Base-by-base conservation (phyloP, 1,140 invertebrate species). In the Nasonia longicornis region DNA sequence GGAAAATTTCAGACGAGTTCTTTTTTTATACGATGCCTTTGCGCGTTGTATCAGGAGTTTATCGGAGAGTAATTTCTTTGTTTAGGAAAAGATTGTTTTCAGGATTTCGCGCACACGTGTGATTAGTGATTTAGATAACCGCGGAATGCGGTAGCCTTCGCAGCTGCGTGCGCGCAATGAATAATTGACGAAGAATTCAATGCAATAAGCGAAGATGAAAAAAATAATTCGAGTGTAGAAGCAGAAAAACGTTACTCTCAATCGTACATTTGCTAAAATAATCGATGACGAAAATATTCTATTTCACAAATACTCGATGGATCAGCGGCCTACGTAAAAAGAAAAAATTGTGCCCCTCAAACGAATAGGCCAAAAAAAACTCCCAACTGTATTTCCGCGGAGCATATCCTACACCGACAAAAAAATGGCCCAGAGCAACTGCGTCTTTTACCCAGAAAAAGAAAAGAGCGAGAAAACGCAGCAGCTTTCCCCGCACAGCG, bases 1-100 rank as follows among this genome's bases (percentile, higher is more conserved):
- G 70, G 14, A 71, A 42, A 71, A 42, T 77, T 84, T 86, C 2
- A 29, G 10, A 16, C 0, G 1, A 58, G 20, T n/a, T 20, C n/a
- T n/a, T 20, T n/a, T 58, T 58, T 58, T n/a, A 26, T 58, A 16
- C 16, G 14, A 16, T 16, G 4, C 7, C 3, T 26, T 11, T 31
- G 4, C 22, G 3, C 3, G 31, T 6, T 35, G 31, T 1, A 26
- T 26, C 26, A 1, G 26, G 26, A 26, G 26, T 26, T 26, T 35
- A 35, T 35, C 4, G 31, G 31, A 8, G 7, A 42, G 38, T 8
- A 1, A 42, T 42, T 42, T 42, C 38, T 42, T 42, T 42, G 38
- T 42, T 42, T 42, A 42, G 10, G 8, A 42, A 42, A 42, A 42
- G 10, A 42, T 42, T 42, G 10, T 42, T 42, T 42, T 7, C 38